Evolutionary conservation across 2,888 invertebrate genomes (phyloP), one percentile per base, ranked within the genome.

Genomic region (Euzophera pinguis): DNA sequence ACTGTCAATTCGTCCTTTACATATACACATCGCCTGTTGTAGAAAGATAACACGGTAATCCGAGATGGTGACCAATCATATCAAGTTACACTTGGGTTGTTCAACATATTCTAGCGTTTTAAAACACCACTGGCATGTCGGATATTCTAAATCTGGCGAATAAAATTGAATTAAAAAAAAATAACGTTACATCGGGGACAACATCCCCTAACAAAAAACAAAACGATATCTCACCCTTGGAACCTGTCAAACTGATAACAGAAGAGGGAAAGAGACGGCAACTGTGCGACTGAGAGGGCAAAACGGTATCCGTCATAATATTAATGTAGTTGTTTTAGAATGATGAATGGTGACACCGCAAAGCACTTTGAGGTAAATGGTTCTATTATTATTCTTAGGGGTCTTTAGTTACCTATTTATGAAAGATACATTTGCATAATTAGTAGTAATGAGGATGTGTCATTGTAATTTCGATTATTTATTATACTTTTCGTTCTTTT

Each of bases 271-370:
- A 58, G 67, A 75, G 65, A 58, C 67, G 68, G 72, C 57, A 16
- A 10, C n/a, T 45, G 57, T 58, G 58, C 43, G 63, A 69, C 65
- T n/a, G 70, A 64, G 73, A 76, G 56, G 67, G 67, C 71, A 65
- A 65, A 69, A 65, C 64, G 62, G 78, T 69, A 84, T 84, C 79
- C 75, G 75, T 86, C 83, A 82, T 79, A 79, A 81, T 84, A 80
- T 78, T 79, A 81, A 84, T 79, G 79, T 81, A 82, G 74, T 76
- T 73, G 78, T 73, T 69, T 63, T 65, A 64, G 67, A 69, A 84
- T 87, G 88, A 89, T 85, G 82, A 87, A 88, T 84, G 77, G 76
- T 68, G 84, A 88, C 88, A 89, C 62, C 78, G 82, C 78, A 85
- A 87, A 86, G 87, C 88, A 88, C 88, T 89, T 82, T 82, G 80